These are phyloP conservation scores for Nomada fucata DNA, from an alignment of 2,888 invertebrate species.

Conservation along the genomic window DNA sequence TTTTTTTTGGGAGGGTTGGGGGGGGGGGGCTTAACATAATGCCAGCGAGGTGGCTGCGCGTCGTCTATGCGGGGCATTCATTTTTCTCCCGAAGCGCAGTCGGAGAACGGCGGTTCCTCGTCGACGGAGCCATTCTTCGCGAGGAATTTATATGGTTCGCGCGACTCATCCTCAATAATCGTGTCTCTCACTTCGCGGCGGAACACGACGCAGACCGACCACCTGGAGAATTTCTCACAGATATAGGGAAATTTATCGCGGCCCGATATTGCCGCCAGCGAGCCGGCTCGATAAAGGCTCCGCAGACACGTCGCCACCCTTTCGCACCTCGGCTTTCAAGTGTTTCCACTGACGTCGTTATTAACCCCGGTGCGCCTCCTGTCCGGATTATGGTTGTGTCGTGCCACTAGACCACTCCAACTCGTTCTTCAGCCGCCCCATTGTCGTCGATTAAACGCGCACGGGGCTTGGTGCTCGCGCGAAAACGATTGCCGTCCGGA, in stretches of 20 bases:
- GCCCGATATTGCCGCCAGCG: slow-evolving; percentile 56
- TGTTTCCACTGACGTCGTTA: slow-evolving; percentile 46
- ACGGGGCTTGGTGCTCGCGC: neutral
- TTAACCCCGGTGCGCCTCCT: slow-evolving; percentile 40
- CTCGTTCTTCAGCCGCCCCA: slow-evolving; percentile 17
- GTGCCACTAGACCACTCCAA: neutral
- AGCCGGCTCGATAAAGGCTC: slow-evolving; percentile 53
- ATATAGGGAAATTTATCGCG: slow-evolving; percentile 63
- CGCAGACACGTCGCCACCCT: slow-evolving; percentile 36
- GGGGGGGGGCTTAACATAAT: no score
- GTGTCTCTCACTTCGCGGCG: slow-evolving; percentile 7
- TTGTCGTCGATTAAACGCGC: slow-evolving; percentile 32
- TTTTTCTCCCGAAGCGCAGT: slow-evolving; percentile 20
- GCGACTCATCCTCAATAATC: slow-evolving; percentile 56
- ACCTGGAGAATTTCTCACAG: slow-evolving; percentile 63
- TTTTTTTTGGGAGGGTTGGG: no score
- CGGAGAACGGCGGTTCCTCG: slow-evolving; percentile 30
- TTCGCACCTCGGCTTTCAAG: slow-evolving; percentile 36
- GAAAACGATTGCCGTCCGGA: slow-evolving; percentile 47
- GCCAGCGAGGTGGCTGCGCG: neutral
- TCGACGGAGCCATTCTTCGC: slow-evolving; percentile 43
- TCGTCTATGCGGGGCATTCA: slow-evolving; percentile 19
- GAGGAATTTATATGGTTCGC: slow-evolving; percentile 57
- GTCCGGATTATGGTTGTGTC: no score
- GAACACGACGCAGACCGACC: slow-evolving; percentile 19